phyloP scores from a whole-genome alignment of 2,888 invertebrate species.

The Acrocyrtus sp. region DNA sequence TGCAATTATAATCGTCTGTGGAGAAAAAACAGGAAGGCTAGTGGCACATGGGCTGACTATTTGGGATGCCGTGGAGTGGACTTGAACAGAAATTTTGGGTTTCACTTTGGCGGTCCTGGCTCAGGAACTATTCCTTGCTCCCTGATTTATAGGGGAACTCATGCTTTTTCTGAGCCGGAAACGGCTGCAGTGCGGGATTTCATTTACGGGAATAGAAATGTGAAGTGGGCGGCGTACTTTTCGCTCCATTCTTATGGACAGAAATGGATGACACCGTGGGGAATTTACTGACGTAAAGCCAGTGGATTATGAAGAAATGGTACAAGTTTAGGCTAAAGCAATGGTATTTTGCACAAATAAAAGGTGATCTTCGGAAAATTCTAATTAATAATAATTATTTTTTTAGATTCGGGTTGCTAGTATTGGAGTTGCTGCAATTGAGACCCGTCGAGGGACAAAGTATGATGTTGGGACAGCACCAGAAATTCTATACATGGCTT shows the following conservation, averaged over 20 bases:
- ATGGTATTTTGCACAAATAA: too few relatives aligned
- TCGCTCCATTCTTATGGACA: constrained; percentile 83
- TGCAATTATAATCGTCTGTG: constrained; percentile 78
- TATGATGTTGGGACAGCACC: constrained; percentile 65
- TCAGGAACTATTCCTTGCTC: constrained; percentile 64
- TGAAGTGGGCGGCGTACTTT: constrained; percentile 70
- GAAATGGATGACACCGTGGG: constrained; percentile 85
- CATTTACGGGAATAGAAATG: constrained; percentile 26
- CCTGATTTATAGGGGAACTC: constrained; percentile 66
- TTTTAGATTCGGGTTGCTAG: constrained; percentile 63
- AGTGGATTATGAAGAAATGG: constrained; percentile 64
- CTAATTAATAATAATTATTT: neutral
- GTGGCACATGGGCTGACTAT: constrained; percentile 64
- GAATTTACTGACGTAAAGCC: constrained; percentile 71
- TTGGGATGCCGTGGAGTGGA: constrained; percentile 78
- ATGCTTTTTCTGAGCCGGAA: constrained; percentile 76
- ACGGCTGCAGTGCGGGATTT: constrained; percentile 72
- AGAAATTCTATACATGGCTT: constrained; percentile 58
- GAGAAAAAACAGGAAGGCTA: constrained; percentile 68
- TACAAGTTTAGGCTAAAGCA: too few relatives aligned
- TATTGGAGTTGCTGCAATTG: constrained; percentile 64
- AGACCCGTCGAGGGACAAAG: constrained; percentile 64
- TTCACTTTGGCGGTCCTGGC: constrained; percentile 79
- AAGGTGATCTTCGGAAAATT: too few relatives aligned
- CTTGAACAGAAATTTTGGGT: constrained; percentile 87